Evolutionary conservation across 2,888 invertebrate species (phyloP).

Genomic region (Archaeoteleia sp.): DNA sequence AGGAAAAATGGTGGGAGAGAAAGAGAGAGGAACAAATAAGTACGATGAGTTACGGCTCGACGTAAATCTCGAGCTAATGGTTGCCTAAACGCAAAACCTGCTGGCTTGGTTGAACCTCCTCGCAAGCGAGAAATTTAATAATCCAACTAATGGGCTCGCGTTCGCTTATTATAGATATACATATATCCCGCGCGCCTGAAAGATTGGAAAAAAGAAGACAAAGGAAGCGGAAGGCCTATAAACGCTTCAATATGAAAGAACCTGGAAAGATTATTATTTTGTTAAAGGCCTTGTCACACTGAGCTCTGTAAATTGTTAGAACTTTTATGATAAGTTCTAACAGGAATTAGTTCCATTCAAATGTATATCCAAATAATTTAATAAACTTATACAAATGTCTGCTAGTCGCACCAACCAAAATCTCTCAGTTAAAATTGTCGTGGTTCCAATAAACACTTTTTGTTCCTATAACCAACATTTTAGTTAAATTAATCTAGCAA

Average conservation of each 20-base stretch:
- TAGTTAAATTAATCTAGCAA: no score
- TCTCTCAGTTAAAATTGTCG: no score
- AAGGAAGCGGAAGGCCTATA: constrained; percentile 11
- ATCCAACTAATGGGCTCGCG: constrained; percentile 73
- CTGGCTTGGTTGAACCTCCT: constrained; percentile 61
- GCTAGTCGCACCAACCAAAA: no score
- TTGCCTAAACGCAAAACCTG: constrained; percentile 74
- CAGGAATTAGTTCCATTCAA: no score
- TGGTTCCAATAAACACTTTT: no score
- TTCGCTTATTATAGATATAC: constrained; percentile 69
- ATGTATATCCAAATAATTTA: no score
- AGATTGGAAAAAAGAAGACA: constrained; percentile 15
- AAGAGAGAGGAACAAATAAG: constrained; percentile 71
- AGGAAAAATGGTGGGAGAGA: constrained; percentile 52
- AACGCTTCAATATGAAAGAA: constrained; percentile 19
- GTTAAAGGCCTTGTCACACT: constrained; percentile 15
- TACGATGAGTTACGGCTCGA: constrained; percentile 74
- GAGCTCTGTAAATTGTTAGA: background rate
- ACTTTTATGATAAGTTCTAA: no score
- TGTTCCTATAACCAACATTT: no score
- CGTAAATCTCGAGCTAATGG: constrained; percentile 75
- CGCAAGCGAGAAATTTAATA: constrained; percentile 74
- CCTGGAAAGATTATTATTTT: constrained; percentile 34
- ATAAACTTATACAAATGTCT: no score
- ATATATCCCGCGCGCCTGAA: constrained; percentile 14